phyloP scores from a whole-genome alignment of 2,113 vertebrate genomes.

The Madoqua kirkii region DNA sequence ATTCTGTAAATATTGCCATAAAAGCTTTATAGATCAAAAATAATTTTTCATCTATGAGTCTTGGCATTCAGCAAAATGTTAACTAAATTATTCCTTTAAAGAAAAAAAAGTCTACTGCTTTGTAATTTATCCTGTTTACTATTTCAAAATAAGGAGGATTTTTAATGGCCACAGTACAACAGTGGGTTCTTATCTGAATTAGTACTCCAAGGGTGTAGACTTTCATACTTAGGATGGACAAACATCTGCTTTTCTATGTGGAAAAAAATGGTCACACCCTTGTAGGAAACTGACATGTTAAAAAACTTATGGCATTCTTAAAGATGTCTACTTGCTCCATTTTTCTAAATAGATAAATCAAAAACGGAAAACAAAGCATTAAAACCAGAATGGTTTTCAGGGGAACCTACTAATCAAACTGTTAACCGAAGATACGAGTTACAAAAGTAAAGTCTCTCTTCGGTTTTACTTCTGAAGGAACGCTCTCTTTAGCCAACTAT shows the following conservation, averaged over 20 bases:
- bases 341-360: constrained; percentile 2
- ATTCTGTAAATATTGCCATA: neutral
- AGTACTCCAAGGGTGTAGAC: neutral
- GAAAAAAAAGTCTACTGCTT: neutral
- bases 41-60: neutral
- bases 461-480: constrained; percentile 26
- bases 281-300: constrained; percentile 30
- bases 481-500: neutral
- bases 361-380: constrained; percentile 28
- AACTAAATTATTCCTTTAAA: neutral
- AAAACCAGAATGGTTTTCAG: constrained; percentile 9
- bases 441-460: constrained; percentile 21
- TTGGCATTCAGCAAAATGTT: constrained; percentile 29
- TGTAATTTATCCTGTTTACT: neutral
- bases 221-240: neutral
- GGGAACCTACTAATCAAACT: neutral
- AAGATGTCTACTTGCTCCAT: constrained; percentile 12
- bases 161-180: neutral
- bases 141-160: constrained; percentile 10
- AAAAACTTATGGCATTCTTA: constrained; percentile 28
- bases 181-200: constrained; percentile 6
- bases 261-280: constrained; percentile 23
- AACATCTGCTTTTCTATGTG: constrained; percentile 27
- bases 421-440: neutral
- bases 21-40: neutral